phyloP scores from a whole-genome alignment of 1,140 invertebrate genomes.

The Thaumatotibia leucotreta region DNA sequence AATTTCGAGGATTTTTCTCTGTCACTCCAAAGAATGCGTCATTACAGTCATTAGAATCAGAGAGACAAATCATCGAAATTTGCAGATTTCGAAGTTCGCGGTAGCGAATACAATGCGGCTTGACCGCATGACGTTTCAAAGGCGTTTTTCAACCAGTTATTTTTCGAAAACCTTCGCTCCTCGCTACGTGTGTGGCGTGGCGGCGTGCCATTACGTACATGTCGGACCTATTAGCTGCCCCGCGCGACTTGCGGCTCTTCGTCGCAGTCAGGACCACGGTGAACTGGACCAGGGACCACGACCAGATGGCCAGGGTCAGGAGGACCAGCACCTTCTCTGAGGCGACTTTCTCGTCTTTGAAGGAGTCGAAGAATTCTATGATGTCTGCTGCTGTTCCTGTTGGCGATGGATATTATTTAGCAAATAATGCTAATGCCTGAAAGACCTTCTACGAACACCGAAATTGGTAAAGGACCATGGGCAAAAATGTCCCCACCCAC shows the following conservation, averaged over 20 bases:
- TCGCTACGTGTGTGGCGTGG: background rate
- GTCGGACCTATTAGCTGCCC: conserved; percentile 77
- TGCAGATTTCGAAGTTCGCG: too few relatives aligned
- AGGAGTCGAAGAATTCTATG: conserved; percentile 97
- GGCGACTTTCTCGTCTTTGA: conserved; percentile 90
- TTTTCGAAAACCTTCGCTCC: background rate
- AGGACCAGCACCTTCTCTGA: conserved; percentile 84
- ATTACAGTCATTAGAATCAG: too few relatives aligned
- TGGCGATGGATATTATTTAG: background rate
- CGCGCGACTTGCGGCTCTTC: conserved; percentile 84
- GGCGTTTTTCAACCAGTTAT: background rate
- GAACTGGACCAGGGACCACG: conserved; percentile 93
- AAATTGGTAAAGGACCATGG: too few relatives aligned
- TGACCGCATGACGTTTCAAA: too few relatives aligned
- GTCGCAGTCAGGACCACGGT: conserved; percentile 93
- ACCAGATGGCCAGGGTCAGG: conserved; percentile 89
- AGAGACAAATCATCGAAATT: too few relatives aligned
- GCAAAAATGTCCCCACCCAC: too few relatives aligned
- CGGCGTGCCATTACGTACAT: conserved; percentile 66
- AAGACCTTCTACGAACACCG: background rate
- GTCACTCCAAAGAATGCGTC: too few relatives aligned
- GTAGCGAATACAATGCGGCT: too few relatives aligned
- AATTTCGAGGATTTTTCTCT: too few relatives aligned
- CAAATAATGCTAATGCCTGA: background rate
- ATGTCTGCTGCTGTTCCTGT: conserved; percentile 93